phyloP scores from a whole-genome alignment of 2,113 vertebrate genomes.

The Amblyornis subalaris region DNA sequence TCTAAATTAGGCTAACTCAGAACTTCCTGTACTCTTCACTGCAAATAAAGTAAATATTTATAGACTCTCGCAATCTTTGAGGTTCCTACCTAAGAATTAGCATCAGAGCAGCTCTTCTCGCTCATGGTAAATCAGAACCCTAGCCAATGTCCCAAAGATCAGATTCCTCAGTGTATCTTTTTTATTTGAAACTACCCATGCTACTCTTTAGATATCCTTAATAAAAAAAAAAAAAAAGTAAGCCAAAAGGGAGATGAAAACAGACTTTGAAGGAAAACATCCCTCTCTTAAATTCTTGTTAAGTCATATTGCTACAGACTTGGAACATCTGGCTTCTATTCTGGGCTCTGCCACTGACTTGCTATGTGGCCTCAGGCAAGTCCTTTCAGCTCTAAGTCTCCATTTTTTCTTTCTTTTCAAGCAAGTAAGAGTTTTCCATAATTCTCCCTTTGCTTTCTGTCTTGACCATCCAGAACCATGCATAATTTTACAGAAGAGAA shows the following conservation, averaged over 20 bases:
- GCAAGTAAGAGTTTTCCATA: background rate
- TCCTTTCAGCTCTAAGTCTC: background rate
- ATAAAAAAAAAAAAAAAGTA: background rate
- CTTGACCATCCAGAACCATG: background rate
- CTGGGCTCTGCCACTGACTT: background rate
- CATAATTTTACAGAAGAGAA: background rate
- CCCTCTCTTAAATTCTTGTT: background rate
- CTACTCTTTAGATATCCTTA: background rate
- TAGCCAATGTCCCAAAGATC: background rate
- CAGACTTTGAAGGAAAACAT: background rate
- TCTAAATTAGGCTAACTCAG: conserved; percentile 55
- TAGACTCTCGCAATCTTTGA: conserved; percentile 21
- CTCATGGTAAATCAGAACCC: background rate
- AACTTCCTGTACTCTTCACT: conserved; percentile 47
- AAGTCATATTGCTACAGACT: background rate
- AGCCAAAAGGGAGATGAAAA: background rate
- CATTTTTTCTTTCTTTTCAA: background rate
- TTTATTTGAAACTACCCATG: background rate
- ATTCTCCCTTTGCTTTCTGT: background rate
- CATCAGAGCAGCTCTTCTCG: background rate
- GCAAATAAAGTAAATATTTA: conserved; percentile 60
- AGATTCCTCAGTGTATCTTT: background rate
- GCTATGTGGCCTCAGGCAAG: background rate
- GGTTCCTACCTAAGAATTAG: conserved; percentile 1
- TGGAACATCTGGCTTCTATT: conserved; percentile 2